Evolutionary conservation across 2,797 vertebrate genomes (phyloP), one percentile per base, ranked within the genome.

Genomic region (Apogon hyalosoma): DNA sequence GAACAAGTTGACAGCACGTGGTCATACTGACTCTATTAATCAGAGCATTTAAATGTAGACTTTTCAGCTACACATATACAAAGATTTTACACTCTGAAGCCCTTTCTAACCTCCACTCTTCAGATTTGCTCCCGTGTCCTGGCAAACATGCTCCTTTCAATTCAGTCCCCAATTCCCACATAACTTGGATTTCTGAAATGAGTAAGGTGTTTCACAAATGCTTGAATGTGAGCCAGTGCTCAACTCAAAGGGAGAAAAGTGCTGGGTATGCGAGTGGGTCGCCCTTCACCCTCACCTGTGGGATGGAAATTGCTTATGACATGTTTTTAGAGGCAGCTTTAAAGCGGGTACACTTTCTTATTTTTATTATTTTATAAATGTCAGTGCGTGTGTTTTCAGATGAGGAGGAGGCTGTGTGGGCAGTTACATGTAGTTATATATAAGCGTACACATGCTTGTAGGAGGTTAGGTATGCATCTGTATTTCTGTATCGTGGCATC

Each of bases 181-280:
- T 71, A 75, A 82, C 67, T 75, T 52, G 11, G 31, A 67, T 66
- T 65, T 78, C 65, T 70, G 8, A 69, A 73, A 73, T 62, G 62
- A 51, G 53, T 24, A 39, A 45, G 45, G 41, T 57, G 58, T 58
- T 68, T 73, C 46, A 80, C 57, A 71, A 54, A 66, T 39, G 42
- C 28, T 31, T 63, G 64, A 71, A 48, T 39, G 0, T 58, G 54
- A 71, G 62, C 71, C 51, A 47, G 31, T 7, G 7, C 28, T 51
- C 40, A 16, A 43, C 62, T 58, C 63, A 12, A 12, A 43, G 42
- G 6, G 28, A 42, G 5, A 16, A 58, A 31, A 18, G 59, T 0
- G 1, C 43, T 50, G 19, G 24, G 11, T 11, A 61, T 73, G 18
- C 51, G 21, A 41, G 49, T 52, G 58, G 61, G 14, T 46, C 55